These are phyloP conservation scores for Phytoseiulus persimilis DNA, from an alignment of 2,888 invertebrate species.

Conservation along the genomic window DNA sequence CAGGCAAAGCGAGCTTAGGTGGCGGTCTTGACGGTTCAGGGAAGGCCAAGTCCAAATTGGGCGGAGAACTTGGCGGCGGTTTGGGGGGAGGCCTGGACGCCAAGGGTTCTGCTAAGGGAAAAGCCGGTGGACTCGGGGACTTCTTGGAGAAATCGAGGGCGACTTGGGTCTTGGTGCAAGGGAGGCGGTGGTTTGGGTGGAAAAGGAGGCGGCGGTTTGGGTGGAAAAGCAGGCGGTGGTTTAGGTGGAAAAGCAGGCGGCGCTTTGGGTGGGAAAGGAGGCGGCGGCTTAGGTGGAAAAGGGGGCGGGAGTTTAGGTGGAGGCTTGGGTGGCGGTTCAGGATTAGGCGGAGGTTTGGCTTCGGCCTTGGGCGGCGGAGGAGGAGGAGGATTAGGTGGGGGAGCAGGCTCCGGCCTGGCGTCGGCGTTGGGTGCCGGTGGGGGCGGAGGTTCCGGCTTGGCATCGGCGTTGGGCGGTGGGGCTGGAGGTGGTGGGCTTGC, in stretches of 20 bases:
- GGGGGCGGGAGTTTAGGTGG: background rate
- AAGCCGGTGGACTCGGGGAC: too few relatives aligned
- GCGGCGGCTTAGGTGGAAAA: background rate
- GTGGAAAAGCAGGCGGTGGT: background rate
- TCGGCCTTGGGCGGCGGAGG: background rate
- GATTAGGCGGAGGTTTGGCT: too few relatives aligned
- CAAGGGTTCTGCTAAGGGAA: too few relatives aligned
- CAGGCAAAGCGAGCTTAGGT: background rate
- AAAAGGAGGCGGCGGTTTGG: too few relatives aligned
- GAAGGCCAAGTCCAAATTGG: background rate
- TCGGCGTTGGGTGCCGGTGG: background rate
- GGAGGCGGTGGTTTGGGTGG: too few relatives aligned
- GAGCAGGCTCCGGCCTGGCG: background rate
- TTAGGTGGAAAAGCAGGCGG: background rate
- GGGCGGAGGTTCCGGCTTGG: too few relatives aligned
- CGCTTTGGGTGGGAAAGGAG: too few relatives aligned
- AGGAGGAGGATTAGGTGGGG: background rate
- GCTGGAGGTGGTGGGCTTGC: too few relatives aligned
- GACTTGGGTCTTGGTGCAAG: too few relatives aligned
- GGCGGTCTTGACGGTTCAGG: background rate
- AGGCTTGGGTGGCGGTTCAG: background rate
- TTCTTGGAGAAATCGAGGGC: too few relatives aligned
- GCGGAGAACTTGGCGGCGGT: background rate
- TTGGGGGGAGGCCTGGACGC: too few relatives aligned
- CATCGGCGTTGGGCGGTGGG: background rate